These are phyloP conservation scores for Alviniconcha strummeri DNA, from an alignment of 2,888 invertebrate genomes.

Conservation along the genomic window DNA sequence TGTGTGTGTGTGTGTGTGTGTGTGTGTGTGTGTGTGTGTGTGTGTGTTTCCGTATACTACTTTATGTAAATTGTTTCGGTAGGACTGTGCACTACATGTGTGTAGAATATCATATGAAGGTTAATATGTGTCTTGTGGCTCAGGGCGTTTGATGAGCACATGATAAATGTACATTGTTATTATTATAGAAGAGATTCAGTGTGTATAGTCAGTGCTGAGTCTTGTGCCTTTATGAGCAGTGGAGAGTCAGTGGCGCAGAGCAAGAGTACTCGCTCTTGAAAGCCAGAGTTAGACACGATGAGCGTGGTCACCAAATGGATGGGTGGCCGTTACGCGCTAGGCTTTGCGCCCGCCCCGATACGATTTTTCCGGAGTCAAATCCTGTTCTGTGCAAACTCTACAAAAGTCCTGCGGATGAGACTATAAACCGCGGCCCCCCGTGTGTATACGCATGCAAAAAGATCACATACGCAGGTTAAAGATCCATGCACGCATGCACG, in stretches of 20 bases:
- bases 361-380: not conserved
- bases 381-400: not conserved
- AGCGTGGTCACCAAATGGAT: too few species aligned
- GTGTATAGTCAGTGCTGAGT: not conserved
- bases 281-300: too few species aligned
- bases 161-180: not conserved
- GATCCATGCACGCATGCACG: not conserved
- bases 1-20: conserved; percentile 1
- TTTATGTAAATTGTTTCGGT: not conserved
- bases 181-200: not conserved
- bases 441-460: too few species aligned
- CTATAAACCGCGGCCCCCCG: too few species aligned
- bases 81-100: not conserved
- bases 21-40: conserved; percentile 1
- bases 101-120: not conserved
- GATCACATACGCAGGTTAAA: not conserved
- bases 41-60: not conserved
- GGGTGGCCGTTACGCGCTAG: too few species aligned
- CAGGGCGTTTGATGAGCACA: too few species aligned
- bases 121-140: not conserved
- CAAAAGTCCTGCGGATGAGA: too few species aligned
- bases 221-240: too few species aligned
- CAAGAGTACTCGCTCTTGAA: too few species aligned
- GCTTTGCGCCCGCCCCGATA: too few species aligned
- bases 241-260: too few species aligned